A percentile compares a stretch with the other conserved stretches of the same genome.
Conservation (phyloP, 2,797 vertebrate genomes). For the Centroberyx gerrardi region DNA sequence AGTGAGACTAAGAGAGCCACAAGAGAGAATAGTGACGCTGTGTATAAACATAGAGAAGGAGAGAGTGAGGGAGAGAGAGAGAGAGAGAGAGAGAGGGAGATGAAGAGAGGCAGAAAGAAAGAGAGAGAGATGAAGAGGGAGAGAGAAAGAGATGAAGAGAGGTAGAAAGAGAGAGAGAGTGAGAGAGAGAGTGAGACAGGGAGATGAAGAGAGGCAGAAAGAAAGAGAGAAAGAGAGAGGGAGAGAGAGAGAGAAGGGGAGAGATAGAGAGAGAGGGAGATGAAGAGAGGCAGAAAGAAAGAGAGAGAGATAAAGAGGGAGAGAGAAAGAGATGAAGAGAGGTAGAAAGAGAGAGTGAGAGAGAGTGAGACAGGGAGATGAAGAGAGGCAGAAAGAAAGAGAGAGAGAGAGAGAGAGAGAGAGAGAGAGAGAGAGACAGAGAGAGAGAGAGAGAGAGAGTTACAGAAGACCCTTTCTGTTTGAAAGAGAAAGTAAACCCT, state of each 20-base stretch:
- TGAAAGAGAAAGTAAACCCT: conserved; percentile 61
- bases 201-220: not conserved
- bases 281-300: too few species aligned
- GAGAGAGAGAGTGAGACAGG: too few species aligned
- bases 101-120: too few species aligned
- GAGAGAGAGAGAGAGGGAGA: not conserved
- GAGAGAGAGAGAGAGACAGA: conserved; percentile 21
- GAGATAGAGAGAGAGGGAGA: conserved; percentile 18
- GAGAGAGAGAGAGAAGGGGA: conserved; percentile 1
- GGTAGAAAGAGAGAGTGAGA: too few species aligned
- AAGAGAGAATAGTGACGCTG: conserved; percentile 42
- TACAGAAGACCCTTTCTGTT: conserved; percentile 75
- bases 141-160: too few species aligned
- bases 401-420: not conserved
- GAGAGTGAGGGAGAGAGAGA: not conserved
- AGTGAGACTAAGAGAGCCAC: conserved; percentile 14
- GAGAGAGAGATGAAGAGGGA: too few species aligned
- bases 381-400: too few species aligned
- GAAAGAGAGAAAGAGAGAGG: too few species aligned
- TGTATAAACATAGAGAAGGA: conserved; percentile 33
- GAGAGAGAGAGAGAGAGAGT: conserved; percentile 36
- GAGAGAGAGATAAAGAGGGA: too few species aligned
- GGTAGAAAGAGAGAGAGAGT: not conserved
- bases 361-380: not conserved
- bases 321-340: too few species aligned